These are phyloP conservation scores for Paratrypauchen microcephalus DNA, from an alignment of 2,797 vertebrate species.

Conservation along the genomic window DNA sequence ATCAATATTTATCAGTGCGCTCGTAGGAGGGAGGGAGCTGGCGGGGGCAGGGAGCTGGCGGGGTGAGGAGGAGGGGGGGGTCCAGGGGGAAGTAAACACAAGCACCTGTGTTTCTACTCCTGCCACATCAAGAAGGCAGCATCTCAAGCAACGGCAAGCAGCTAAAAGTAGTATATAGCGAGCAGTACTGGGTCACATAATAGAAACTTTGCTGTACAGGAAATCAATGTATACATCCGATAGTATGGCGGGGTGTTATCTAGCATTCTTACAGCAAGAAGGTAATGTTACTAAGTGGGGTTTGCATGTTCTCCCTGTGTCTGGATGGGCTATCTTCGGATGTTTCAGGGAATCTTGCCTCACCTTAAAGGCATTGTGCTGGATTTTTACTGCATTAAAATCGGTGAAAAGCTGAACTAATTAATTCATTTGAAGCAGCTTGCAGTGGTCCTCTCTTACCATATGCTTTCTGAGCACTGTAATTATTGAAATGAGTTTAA, in stretches of 20 bases:
- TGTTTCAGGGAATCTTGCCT: too few species aligned
- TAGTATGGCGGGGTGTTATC: not conserved
- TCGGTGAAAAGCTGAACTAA: too few species aligned
- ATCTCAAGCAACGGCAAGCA: constrained; percentile 17
- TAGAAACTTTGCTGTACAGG: not conserved
- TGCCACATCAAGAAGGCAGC: constrained; percentile 42
- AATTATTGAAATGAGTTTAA: too few species aligned
- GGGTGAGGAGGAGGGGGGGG: constrained; percentile 30
- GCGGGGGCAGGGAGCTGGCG: constrained; percentile 35
- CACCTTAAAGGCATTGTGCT: not conserved
- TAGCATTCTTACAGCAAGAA: not conserved
- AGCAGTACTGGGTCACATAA: not conserved
- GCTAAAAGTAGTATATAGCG: not conserved
- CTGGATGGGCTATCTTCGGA: not conserved
- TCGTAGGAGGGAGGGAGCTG: constrained; percentile 33
- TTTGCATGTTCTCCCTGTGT: not conserved
- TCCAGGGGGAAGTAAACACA: constrained; percentile 62
- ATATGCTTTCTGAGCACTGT: too few species aligned
- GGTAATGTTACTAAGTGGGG: not conserved
- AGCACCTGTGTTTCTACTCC: constrained; percentile 62
- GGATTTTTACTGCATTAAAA: too few species aligned
- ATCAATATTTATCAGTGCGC: constrained; percentile 66
- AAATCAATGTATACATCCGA: not conserved
- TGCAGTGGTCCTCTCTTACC: too few species aligned
- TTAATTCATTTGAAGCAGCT: too few species aligned